Evolutionary conservation across 92 coral and sea anemone species (phyloP).

Genomic region (Blastomussa wellsi): DNA sequence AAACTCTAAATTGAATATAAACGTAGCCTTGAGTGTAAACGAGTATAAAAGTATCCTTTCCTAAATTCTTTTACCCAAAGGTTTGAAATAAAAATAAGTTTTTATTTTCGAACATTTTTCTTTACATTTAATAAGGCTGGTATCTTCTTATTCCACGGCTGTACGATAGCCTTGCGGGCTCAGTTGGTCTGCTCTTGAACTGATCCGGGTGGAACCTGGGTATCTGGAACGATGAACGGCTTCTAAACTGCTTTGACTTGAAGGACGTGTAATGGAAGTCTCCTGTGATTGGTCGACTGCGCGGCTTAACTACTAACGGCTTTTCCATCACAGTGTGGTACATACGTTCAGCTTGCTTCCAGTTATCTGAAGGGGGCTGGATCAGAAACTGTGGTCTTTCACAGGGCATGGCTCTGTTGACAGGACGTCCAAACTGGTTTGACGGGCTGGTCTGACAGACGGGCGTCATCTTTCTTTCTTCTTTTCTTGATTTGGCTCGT

Average conservation of each 20-base stretch:
- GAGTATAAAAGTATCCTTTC: too few species aligned
- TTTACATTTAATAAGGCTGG: conserved; percentile 20
- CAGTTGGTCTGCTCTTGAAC: conserved; percentile 10
- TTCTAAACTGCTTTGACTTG: conserved; percentile 4
- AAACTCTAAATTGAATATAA: too few species aligned
- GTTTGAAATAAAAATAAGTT: neutral
- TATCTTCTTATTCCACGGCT: neutral
- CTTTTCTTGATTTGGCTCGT: conserved; percentile 9
- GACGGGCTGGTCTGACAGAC: conserved; percentile 14
- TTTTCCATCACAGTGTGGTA: neutral
- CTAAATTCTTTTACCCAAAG: neutral
- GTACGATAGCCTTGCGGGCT: conserved; percentile 5
- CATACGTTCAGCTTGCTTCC: conserved; percentile 15
- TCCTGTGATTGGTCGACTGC: neutral
- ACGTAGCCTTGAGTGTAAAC: too few species aligned
- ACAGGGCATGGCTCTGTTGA: neutral
- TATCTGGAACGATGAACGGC: neutral
- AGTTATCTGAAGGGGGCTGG: conserved; percentile 2
- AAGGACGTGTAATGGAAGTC: neutral
- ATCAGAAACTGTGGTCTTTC: neutral
- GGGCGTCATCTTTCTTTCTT: neutral
- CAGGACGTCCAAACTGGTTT: conserved; percentile 31
- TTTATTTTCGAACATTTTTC: too few species aligned
- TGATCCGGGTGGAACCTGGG: conserved; percentile 26
- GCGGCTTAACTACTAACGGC: too few species aligned